Evolutionary conservation across 2,113 vertebrate species (phyloP).

Genomic region (Salminus brasiliensis): DNA sequence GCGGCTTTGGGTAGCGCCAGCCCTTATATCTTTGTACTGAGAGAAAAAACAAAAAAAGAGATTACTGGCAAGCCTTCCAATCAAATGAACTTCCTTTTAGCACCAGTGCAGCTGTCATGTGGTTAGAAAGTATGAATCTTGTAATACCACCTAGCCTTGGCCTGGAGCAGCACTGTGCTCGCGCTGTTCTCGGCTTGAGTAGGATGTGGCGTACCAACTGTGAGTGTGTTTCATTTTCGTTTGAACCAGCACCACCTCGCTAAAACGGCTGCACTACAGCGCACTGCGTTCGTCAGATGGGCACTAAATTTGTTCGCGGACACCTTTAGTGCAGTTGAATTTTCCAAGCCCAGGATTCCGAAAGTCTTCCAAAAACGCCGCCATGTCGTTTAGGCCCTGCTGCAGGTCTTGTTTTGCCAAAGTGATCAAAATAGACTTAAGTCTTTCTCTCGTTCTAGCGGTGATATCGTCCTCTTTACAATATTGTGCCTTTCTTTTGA

Average conservation of each 20-base stretch:
- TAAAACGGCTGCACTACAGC: not conserved
- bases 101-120: slow-evolving; percentile 19
- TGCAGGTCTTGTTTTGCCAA: slow-evolving; percentile 3
- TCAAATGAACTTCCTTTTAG: slow-evolving; percentile 25
- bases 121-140: not conserved
- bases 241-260: slow-evolving; percentile 8
- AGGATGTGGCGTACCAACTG: slow-evolving; percentile 39
- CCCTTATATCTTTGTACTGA: not conserved
- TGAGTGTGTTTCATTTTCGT: slow-evolving; percentile 28
- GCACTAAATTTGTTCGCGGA: too few species aligned
- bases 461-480: slow-evolving; percentile 3
- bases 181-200: not conserved
- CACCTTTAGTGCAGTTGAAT: not conserved
- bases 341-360: not conserved
- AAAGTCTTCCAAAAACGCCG: not conserved
- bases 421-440: slow-evolving; percentile 5
- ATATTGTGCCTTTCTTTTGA: slow-evolving; percentile 45
- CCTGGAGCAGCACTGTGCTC: not conserved
- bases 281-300: too few species aligned
- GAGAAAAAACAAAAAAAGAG: not conserved
- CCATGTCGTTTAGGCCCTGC: not conserved
- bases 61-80: slow-evolving; percentile 12
- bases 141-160: slow-evolving; percentile 14
- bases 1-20: not conserved
- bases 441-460: slow-evolving; percentile 28